Conservation (phyloP, 2,113 vertebrate genomes). For the Proterorhinus semilunaris region DNA sequence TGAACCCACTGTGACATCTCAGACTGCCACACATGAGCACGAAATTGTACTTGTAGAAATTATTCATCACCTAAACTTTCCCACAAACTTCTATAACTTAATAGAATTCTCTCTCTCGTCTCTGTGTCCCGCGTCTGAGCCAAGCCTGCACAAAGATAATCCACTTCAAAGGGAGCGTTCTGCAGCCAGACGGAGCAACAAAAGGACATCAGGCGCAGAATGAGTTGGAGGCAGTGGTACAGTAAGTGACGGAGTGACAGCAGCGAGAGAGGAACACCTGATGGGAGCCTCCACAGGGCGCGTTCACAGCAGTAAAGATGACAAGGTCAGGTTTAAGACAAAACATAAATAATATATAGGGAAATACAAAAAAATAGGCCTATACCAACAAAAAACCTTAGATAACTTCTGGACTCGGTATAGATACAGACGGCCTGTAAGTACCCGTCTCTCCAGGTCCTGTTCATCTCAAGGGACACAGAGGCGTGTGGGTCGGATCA, state of each 20-base stretch:
- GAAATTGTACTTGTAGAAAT: not conserved
- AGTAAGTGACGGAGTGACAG: constrained; percentile 29
- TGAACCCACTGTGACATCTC: not conserved
- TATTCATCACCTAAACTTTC: constrained; percentile 4
- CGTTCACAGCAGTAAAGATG: constrained; percentile 9
- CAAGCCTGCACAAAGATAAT: constrained; percentile 28
- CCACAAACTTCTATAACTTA: not conserved
- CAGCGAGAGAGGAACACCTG: constrained; percentile 7
- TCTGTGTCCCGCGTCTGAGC: constrained; percentile 7
- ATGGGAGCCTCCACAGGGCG: constrained; percentile 4
- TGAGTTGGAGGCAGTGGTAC: constrained; percentile 2
- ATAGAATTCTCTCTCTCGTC: constrained; percentile 1
- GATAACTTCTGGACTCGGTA: not conserved
- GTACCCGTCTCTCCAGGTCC: not conserved
- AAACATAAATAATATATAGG: constrained; percentile 23
- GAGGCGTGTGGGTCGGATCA: too few species aligned
- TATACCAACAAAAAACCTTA: not conserved
- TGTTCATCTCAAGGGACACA: too few species aligned
- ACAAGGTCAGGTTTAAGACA: constrained; percentile 21
- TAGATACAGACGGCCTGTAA: not conserved
- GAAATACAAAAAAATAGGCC: constrained; percentile 6
- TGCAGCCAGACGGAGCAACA: constrained; percentile 7
- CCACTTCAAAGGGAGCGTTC: constrained; percentile 41
- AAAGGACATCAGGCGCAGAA: constrained; percentile 11
- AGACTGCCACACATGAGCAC: not conserved